Base-by-base conservation (phyloP, 1,140 invertebrate genomes). In the Anastrepha obliqua region DNA sequence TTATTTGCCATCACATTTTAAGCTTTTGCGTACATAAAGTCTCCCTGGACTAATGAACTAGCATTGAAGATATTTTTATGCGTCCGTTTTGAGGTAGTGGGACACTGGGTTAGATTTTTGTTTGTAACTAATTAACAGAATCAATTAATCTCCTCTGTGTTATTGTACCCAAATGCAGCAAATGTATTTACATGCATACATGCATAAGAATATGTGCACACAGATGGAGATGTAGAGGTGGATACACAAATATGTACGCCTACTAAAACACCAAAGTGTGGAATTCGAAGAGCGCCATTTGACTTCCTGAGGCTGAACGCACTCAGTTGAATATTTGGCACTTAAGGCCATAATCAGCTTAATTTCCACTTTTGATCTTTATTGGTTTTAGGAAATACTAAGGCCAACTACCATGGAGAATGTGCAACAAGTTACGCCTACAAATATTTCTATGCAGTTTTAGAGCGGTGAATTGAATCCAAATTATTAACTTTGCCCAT, bases 121-220 rank as follows among this genome's bases (percentile, higher is more conserved):
- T 29, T 29, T 67, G 39, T 4, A 11, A 67, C 65, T 74, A 74
- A 74, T 74, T 47, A 74, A 74, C 67, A 15, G 42, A 42, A 74
- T 74, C 67, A 74, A 74, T 74, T 74, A 74, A 74, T 74, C 67
- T 44, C 42, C 11, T 44, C 44, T 74, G 44, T 74, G 44, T 44
- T 39, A 29, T 29, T 29, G 51, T 55, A 55, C 11, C 6, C 11
- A 55, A 55, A n/a, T 13, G 15, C 67, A 47, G 8, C 7, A 47
- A 74, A 17, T 47, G 29, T 70, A 42, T 42, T 15, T 1, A 44
- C 11, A 42, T 11, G 17, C 15, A 47, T 17, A 74, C 15, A n/a
- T 47, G 44, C 42, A 47, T 7, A 42, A 3, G 42, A 8, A 55
- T 55, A 55, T 0, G 6, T 6, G 51, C 51, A 55, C 51, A 11